These are phyloP conservation scores for Rallus limicola DNA, from an alignment of 2,113 vertebrate genomes.

Conservation along the genomic window DNA sequence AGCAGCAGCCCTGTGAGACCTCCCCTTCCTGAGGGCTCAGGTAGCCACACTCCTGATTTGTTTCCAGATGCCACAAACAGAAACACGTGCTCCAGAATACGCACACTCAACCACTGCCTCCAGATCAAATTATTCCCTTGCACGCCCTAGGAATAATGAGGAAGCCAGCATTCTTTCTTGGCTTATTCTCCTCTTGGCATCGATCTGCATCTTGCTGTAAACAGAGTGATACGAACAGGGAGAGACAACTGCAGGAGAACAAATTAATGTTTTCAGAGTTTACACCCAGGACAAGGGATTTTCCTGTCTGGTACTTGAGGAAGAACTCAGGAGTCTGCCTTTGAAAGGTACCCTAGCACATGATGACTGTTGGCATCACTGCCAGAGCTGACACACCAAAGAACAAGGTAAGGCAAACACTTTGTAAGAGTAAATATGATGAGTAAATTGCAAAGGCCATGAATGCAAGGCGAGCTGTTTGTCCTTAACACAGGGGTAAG, in stretches of 20 bases:
- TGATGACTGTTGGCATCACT: background rate
- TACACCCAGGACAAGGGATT: background rate
- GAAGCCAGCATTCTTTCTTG: background rate
- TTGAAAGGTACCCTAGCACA: background rate
- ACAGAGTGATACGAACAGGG: background rate
- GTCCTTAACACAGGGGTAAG: background rate
- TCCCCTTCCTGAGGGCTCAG: background rate
- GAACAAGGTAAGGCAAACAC: background rate
- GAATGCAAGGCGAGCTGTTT: background rate
- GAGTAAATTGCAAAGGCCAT: background rate
- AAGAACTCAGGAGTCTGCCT: background rate
- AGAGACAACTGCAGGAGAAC: background rate
- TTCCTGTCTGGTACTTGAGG: background rate
- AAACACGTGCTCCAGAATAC: fast-evolving
- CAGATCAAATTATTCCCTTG: background rate
- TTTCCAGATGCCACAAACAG: background rate
- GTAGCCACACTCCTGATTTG: background rate
- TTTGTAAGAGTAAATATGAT: background rate
- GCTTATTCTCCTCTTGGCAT: background rate
- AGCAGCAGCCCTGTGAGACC: background rate
- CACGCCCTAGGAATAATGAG: fast-evolving
- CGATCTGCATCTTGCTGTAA: background rate
- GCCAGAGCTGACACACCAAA: background rate
- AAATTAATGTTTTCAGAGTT: background rate
- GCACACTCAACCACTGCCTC: background rate